Base-by-base conservation (phyloP, 2,888 invertebrate genomes). In the Morpho helenor region DNA sequence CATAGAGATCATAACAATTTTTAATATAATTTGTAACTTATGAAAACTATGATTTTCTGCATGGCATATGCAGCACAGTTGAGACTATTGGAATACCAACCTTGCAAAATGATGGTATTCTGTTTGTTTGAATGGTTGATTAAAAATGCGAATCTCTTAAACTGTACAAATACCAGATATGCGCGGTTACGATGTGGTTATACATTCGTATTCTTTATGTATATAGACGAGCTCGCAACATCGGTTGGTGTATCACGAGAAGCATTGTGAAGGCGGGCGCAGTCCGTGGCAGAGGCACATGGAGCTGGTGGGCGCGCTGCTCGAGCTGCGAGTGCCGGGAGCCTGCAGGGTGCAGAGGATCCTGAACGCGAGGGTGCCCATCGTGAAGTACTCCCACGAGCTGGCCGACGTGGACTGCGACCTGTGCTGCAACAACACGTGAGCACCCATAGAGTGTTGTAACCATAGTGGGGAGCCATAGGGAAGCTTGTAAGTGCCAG, bases 321-420 rank as follows among this genome's bases (percentile, higher is more conserved):
- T 98, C 66, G 94, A 95, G 72, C 79, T 93, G 55, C 94, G 96
- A 71, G 76, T 95, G 51, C 96, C 96, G 0, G 95, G 96, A 31
- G 93, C 94, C 63, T 77, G 84, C 7, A 92, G 94, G 66, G 93
- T 96, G 16, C 84, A 92, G 62, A 91, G 94, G 64, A 96, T 98
- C 68, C 87, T 97, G 43, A 93, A 95, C 73, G 98, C 98, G 0
- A 88, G 96, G 44, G 96, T 98, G 49, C 98, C 98, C 7, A 98
- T 98, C 65, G 93, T 98, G 56, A 97, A 97, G 82, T 98, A 95
- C 75, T 88, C 92, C 64, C 96, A 97, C 74, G 92, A 93, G 52
- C 91, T 94, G 59, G 93, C 96, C 0, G 94, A 93, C 52, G 80
- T 98, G 49, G 96, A 97, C 66, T 96, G 97, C 76, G 98, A 98